phyloP scores from a whole-genome alignment of 2,797 vertebrate genomes.

The Tolypeutes matacus region DNA sequence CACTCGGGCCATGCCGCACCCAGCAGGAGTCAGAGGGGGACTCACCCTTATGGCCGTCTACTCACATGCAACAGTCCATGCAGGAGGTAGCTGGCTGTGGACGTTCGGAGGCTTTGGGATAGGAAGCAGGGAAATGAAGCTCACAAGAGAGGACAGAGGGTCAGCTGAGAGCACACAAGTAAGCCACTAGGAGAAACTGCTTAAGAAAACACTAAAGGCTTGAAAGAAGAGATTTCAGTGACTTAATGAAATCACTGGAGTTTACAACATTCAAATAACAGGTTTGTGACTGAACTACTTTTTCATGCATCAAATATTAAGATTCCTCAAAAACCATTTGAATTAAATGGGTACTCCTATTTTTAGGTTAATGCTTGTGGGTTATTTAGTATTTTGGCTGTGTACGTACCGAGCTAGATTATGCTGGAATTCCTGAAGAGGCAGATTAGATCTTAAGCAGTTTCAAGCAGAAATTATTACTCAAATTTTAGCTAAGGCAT shows the following conservation, averaged over 20 bases:
- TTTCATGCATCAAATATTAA: constrained; percentile 58
- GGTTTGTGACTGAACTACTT: constrained; percentile 40
- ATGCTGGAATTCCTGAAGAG: neutral
- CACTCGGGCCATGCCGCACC: constrained; percentile 92
- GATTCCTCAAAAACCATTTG: neutral
- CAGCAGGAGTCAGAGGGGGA: constrained; percentile 91
- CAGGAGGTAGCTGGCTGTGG: constrained; percentile 92
- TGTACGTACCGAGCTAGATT: constrained; percentile 16
- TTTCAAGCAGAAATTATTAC: constrained; percentile 81
- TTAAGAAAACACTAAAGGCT: constrained; percentile 79
- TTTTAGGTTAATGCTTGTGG: neutral
- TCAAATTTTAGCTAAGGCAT: neutral
- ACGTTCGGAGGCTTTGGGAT: constrained; percentile 92
- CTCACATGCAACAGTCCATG: constrained; percentile 99
- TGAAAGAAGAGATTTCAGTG: neutral
- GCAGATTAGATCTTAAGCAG: constrained; percentile 87
- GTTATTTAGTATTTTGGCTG: constrained; percentile 14
- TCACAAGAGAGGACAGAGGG: constrained; percentile 62
- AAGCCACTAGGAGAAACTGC: constrained; percentile 82
- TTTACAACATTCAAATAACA: neutral
- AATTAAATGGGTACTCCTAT: constrained; percentile 21
- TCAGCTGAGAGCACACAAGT: constrained; percentile 69
- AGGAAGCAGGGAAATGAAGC: constrained; percentile 63
- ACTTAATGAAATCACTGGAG: neutral
- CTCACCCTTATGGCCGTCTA: constrained; percentile 93